A percentile compares a stretch with the other conserved stretches of the same genome.
Conservation (phyloP, 1,140 invertebrate genomes). For the Halesus radiatus region DNA sequence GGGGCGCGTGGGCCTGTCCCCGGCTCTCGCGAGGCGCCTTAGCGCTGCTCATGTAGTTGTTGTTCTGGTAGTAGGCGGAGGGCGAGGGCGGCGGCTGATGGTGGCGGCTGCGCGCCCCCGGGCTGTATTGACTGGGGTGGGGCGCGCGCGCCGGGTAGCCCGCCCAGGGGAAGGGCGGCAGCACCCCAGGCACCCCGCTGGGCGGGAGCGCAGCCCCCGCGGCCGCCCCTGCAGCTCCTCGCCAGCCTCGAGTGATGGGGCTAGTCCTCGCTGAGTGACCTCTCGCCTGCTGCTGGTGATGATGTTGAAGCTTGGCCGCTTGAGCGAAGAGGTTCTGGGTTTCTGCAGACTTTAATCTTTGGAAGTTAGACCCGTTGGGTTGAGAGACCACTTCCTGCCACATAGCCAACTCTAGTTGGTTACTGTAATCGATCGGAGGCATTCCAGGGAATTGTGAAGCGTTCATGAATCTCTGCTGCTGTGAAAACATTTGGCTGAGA, state of each 20-base stretch:
- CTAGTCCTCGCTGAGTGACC: slow-evolving; percentile 51
- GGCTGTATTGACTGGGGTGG: slow-evolving; percentile 28
- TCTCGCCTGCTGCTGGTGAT: slow-evolving; percentile 59
- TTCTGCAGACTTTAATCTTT: slow-evolving; percentile 63
- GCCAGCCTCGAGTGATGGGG: slow-evolving; percentile 49
- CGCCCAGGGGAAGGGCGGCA: slow-evolving; percentile 23
- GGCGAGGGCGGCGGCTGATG: slow-evolving; percentile 60
- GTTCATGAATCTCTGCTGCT: slow-evolving; percentile 62
- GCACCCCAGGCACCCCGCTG: background rate
- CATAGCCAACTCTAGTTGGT: slow-evolving; percentile 75
- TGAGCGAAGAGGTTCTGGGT: slow-evolving; percentile 67
- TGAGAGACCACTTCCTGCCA: slow-evolving; percentile 77
- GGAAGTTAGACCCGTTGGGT: slow-evolving; percentile 65
- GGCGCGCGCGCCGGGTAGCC: slow-evolving; percentile 21
- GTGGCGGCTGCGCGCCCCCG: slow-evolving; percentile 61
- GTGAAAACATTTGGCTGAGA: slow-evolving; percentile 68
- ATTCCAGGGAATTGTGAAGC: slow-evolving; percentile 67
- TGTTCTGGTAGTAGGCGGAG: slow-evolving; percentile 66
- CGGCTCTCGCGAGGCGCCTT: slow-evolving; percentile 61
- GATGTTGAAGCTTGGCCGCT: slow-evolving; percentile 65
- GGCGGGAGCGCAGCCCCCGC: background rate
- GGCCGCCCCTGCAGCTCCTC: slow-evolving; percentile 42
- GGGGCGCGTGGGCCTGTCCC: slow-evolving; percentile 34
- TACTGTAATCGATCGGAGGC: slow-evolving; percentile 71
- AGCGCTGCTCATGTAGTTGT: slow-evolving; percentile 64